Conservation (phyloP, 2,888 invertebrate species). For the Flexamia atlantica region DNA sequence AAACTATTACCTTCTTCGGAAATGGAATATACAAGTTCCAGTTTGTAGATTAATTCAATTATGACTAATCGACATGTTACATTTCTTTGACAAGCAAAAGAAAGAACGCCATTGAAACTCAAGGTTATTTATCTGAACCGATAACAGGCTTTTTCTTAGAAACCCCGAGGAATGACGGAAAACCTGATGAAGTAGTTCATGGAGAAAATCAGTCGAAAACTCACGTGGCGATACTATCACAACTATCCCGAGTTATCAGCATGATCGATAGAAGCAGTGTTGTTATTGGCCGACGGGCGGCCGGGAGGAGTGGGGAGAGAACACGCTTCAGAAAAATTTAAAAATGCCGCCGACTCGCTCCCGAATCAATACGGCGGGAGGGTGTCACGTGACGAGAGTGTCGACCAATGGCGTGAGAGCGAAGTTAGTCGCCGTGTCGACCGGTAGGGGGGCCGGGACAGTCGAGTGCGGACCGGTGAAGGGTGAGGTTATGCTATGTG, state of each 20-base stretch:
- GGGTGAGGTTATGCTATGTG: slow-evolving; percentile 15
- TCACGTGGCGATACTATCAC: slow-evolving; percentile 37
- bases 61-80: too few relatives aligned
- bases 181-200: neutral
- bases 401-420: slow-evolving; percentile 52
- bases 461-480: slow-evolving; percentile 50
- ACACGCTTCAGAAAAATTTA: slow-evolving; percentile 64
- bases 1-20: too few relatives aligned
- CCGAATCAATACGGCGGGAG: slow-evolving; percentile 62
- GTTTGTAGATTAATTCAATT: too few relatives aligned
- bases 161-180: too few relatives aligned
- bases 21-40: too few relatives aligned
- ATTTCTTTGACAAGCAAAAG: too few relatives aligned
- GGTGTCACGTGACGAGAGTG: slow-evolving; percentile 48
- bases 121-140: too few relatives aligned
- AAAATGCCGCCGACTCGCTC: slow-evolving; percentile 62
- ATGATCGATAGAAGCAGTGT: slow-evolving; percentile 57
- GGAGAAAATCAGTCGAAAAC: neutral
- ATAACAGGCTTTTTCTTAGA: too few relatives aligned
- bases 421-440: slow-evolving; percentile 43
- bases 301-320: slow-evolving; percentile 55
- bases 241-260: slow-evolving; percentile 51
- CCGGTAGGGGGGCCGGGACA: slow-evolving; percentile 48
- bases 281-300: slow-evolving; percentile 58
- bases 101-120: too few relatives aligned